Percentiles rank a stretch among this genome's conserved stretches.
These are phyloP conservation scores for Sorex fumeus DNA, from an alignment of 2,113 vertebrate species.

Conservation along the genomic window DNA sequence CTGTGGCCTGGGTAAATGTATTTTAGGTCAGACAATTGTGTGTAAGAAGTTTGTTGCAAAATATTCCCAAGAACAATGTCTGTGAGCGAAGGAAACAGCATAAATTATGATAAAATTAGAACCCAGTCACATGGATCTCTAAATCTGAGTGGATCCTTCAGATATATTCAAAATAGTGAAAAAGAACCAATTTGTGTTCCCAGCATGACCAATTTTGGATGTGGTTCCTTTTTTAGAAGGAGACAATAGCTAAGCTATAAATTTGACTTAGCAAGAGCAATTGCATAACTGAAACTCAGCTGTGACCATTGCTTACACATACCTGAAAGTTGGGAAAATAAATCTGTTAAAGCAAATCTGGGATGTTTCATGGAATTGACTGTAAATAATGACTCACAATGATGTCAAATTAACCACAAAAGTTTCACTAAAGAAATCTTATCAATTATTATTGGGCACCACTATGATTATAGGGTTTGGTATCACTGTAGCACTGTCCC, in stretches of 20 bases:
- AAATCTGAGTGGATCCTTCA: neutral
- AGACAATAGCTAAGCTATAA: neutral
- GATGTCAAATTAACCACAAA: too few relatives aligned
- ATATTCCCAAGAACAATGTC: neutral
- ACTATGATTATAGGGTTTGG: neutral
- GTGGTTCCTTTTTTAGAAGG: fast-evolving
- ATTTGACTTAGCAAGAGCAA: neutral
- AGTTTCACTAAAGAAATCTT: too few relatives aligned
- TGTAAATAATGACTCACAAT: neutral
- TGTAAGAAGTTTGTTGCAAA: neutral
- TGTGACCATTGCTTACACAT: neutral
- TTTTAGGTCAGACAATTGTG: neutral
- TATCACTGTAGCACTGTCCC: too few relatives aligned
- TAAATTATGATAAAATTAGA: neutral
- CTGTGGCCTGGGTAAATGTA: neutral
- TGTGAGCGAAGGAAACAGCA: neutral
- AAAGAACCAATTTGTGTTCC: neutral
- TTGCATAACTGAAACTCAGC: neutral
- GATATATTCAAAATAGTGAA: neutral
- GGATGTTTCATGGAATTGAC: fast-evolving
- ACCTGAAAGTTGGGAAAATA: neutral
- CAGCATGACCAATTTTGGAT: neutral
- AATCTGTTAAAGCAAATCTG: neutral
- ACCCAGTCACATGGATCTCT: too few relatives aligned
- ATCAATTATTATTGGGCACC: too few relatives aligned